Evolutionary conservation across 2,797 vertebrate genomes (phyloP), one percentile per base, ranked within the genome.

Genomic region (Micrastur ruficollis): DNA sequence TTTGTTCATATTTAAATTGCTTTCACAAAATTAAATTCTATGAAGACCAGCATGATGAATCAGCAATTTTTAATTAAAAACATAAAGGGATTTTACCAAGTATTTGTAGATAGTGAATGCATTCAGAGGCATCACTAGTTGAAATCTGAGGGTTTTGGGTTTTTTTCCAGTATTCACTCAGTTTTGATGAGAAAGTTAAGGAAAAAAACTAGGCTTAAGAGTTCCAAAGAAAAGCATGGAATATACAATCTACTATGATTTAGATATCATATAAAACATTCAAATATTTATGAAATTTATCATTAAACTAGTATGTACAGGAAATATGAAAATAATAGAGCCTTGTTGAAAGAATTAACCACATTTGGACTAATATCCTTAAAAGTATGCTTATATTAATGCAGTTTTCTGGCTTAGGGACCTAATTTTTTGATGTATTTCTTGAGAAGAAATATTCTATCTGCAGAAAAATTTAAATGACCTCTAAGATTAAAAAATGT

Each of bases 111-210:
- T 7, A 81, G 4, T n/a, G 20, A 80, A 68, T n/a, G 1, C 4
- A 66, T 81, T 68, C 59, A 73, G 32, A 67, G 9, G 67, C 40
- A 85, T 73, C 31, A 59, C 4, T 61, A 25, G 4, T n/a, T 82
- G 21, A 83, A 86, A 78, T 59, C 25, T n/a, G 44, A 78, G 19
- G 5, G 0, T 0, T 46, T 87, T 90, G 4, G 0, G 0, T 46
- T 87, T 90, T 92, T 80, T 27, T 27, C 6, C 18, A 23, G 5
- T 61, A 52, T 89, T 82, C 6, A 23, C 80, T 81, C 11, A 38
- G 20, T 47, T 94, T 81, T 75, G 32, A 32, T 78, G 7, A 87
- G 31, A 47, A 72, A 50, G 13, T 56, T 89, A 90, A 74, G 55
- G 49, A 90, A 93, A 56, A 22, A 38, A 20, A 36, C 1, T 50